A percentile compares a stretch with the other conserved stretches of the same genome.
Evolutionary conservation across 1,140 invertebrate species (phyloP).

Genomic region (Drosophila kikkawai): DNA sequence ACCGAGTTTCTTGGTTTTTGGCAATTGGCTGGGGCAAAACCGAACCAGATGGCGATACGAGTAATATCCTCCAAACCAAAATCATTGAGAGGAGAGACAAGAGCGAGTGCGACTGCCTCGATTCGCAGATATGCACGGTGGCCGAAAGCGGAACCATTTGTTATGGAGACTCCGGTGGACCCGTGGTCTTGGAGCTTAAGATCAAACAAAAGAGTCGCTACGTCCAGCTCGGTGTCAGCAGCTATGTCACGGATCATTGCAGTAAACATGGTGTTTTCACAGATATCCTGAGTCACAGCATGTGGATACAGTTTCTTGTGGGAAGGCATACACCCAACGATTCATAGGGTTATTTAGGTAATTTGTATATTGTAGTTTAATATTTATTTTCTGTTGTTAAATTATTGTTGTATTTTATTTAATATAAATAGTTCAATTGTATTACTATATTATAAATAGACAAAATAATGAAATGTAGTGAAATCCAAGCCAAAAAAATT

Average conservation of each 20-base stretch:
- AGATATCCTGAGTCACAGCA: background rate
- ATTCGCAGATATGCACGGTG: background rate
- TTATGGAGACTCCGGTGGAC: background rate
- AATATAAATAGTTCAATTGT: too few species aligned
- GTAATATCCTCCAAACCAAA: background rate
- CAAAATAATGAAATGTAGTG: too few species aligned
- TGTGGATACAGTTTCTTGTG: background rate
- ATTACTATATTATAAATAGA: too few species aligned
- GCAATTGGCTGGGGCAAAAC: conserved; percentile 2
- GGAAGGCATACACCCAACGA: background rate
- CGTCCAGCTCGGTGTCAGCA: conserved; percentile 1
- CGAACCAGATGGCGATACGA: background rate
- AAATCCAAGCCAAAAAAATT: too few species aligned
- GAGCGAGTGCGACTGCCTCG: background rate
- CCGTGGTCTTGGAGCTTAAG: background rate
- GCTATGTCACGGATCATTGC: background rate
- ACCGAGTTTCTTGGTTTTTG: background rate
- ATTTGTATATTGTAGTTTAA: background rate
- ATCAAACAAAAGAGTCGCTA: background rate
- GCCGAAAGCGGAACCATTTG: background rate
- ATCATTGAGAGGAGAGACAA: background rate
- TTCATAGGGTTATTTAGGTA: background rate
- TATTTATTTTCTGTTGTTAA: background rate
- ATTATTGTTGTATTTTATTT: background rate
- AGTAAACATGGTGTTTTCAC: background rate